Conservation (phyloP, 2,888 invertebrate species). For the Rhagonycha fulva region DNA sequence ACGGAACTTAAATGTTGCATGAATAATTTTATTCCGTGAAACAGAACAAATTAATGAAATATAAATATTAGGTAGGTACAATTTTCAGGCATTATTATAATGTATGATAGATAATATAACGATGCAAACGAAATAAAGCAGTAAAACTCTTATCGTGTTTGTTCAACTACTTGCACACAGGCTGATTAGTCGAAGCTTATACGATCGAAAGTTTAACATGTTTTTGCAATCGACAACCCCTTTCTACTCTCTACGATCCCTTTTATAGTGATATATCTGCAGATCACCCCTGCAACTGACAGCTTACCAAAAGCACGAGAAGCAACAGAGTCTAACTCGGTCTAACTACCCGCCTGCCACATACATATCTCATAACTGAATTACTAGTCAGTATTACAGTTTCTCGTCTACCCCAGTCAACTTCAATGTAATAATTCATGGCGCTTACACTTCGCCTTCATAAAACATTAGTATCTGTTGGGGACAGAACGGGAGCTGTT, state of each 20-base stretch:
- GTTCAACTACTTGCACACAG: slow-evolving; percentile 37
- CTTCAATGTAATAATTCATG: slow-evolving; percentile 37
- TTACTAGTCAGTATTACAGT: slow-evolving; percentile 37
- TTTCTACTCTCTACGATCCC: slow-evolving; percentile 19
- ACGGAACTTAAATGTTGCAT: slow-evolving; percentile 50
- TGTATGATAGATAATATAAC: slow-evolving; percentile 18
- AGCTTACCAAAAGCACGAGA: slow-evolving; percentile 19
- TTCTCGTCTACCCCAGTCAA: slow-evolving; percentile 36
- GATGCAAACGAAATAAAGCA: slow-evolving; percentile 30
- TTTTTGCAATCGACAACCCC: slow-evolving; percentile 35
- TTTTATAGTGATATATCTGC: slow-evolving; percentile 28
- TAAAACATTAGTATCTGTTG: slow-evolving; percentile 31
- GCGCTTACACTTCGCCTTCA: slow-evolving; percentile 29
- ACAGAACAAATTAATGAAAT: slow-evolving; percentile 47
- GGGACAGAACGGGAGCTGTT: slow-evolving; percentile 30
- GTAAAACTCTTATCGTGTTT: slow-evolving; percentile 36
- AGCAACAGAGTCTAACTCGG: slow-evolving; percentile 28
- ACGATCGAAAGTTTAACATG: slow-evolving; percentile 35
- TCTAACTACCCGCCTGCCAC: slow-evolving; percentile 35
- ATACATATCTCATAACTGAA: slow-evolving; percentile 40
- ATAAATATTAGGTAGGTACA: slow-evolving; percentile 43
- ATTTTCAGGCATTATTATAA: slow-evolving; percentile 15
- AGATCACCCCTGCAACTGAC: slow-evolving; percentile 31
- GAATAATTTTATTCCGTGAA: slow-evolving; percentile 41
- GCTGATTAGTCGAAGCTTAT: slow-evolving; percentile 37